Evolutionary conservation across 92 coral and sea anemone species (phyloP).

Genomic region (Desmophyllum pertusum): DNA sequence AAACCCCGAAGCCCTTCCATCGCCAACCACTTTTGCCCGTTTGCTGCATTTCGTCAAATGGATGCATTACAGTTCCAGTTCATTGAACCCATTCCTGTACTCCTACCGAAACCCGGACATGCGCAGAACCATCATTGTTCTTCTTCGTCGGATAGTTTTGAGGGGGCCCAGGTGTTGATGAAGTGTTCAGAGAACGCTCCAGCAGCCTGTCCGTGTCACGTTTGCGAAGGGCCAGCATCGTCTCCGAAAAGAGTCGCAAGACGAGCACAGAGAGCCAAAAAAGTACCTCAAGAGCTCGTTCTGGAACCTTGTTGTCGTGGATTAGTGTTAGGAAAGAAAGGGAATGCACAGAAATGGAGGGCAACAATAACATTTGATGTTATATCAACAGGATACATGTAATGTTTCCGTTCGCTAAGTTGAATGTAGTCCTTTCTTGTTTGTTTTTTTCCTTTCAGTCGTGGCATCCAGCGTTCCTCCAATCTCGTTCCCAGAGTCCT

Average conservation of each 20-base stretch:
- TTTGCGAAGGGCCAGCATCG: slow-evolving; percentile 28
- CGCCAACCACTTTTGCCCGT: slow-evolving; percentile 49
- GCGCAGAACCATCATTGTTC: slow-evolving; percentile 54
- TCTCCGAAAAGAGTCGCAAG: slow-evolving; percentile 13
- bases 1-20: slow-evolving; percentile 70
- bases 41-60: slow-evolving; percentile 84
- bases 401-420: too few relatives aligned
- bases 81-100: slow-evolving; percentile 81
- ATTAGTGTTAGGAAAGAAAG: not conserved
- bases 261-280: slow-evolving; percentile 27
- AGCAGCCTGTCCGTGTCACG: slow-evolving; percentile 25
- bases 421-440: not conserved
- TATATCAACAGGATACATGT: too few relatives aligned
- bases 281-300: not conserved
- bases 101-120: slow-evolving; percentile 84
- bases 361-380: slow-evolving; percentile 2
- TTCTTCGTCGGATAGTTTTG: slow-evolving; percentile 51
- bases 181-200: slow-evolving; percentile 41
- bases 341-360: not conserved
- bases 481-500: too few relatives aligned
- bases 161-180: slow-evolving; percentile 42
- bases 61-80: slow-evolving; percentile 96
- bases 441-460: too few relatives aligned
- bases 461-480: too few relatives aligned
- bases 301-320: slow-evolving; percentile 8